Conservation (phyloP, 1,140 invertebrate species). For the Pogonus chalceus region DNA sequence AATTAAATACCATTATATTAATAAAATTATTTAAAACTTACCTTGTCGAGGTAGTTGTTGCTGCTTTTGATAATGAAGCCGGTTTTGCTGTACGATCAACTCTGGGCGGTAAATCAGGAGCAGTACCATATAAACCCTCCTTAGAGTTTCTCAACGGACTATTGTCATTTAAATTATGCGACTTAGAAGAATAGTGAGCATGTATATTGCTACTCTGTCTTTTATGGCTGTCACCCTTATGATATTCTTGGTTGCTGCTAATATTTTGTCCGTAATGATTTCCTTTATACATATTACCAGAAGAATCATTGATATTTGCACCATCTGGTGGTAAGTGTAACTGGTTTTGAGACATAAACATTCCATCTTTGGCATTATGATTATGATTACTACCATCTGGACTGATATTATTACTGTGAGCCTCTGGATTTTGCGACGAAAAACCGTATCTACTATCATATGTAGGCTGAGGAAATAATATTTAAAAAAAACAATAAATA, state of each 20-base stretch:
- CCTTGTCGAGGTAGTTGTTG: conserved; percentile 26
- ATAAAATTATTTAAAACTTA: conserved; percentile 9
- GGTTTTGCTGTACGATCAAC: conserved; percentile 71
- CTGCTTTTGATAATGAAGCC: conserved; percentile 30
- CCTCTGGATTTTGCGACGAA: not conserved
- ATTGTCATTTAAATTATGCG: conserved; percentile 25
- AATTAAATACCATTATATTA: conserved; percentile 8
- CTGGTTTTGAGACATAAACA: conserved; percentile 1
- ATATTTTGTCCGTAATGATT: not conserved
- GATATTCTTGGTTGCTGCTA: not conserved
- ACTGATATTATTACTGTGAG: not conserved
- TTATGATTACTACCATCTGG: not conserved
- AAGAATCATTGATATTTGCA: not conserved
- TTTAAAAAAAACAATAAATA: conserved; percentile 16
- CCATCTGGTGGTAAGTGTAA: not conserved
- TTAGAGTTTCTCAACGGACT: conserved; percentile 21
- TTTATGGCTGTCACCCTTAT: conserved; percentile 19
- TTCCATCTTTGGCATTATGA: not conserved
- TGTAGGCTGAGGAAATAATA: no score
- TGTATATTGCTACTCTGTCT: conserved; percentile 30
- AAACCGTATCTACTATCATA: conserved; percentile 33
- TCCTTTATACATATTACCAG: not conserved
- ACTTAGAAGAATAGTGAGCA: conserved; percentile 25
- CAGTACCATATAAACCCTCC: conserved; percentile 33
- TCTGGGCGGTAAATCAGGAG: conserved; percentile 73